These are phyloP conservation scores for Dorcus hopei DNA, from an alignment of 2,888 invertebrate genomes.

Conservation along the genomic window DNA sequence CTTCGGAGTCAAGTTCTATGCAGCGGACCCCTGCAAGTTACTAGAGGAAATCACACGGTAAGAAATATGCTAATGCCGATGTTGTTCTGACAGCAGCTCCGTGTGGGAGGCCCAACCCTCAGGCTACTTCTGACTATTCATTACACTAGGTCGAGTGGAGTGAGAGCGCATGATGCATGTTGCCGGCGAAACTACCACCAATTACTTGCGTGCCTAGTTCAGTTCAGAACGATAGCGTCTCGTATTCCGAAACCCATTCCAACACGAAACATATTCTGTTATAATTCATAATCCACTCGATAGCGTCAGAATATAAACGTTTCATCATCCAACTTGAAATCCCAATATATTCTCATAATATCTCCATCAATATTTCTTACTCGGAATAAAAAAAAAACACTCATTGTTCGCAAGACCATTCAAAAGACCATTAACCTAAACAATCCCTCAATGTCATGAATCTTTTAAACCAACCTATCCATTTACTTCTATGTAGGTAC, in stretches of 20 bases:
- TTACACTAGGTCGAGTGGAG: constrained; percentile 23
- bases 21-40: constrained; percentile 93
- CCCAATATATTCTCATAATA: no score
- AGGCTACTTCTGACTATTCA: constrained; percentile 25
- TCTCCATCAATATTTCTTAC: no score
- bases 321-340: not conserved
- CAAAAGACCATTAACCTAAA: no score
- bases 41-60: constrained; percentile 95
- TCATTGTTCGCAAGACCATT: no score
- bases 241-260: constrained; percentile 6
- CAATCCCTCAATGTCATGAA: not conserved
- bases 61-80: constrained; percentile 33
- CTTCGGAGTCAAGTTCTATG: constrained; percentile 96
- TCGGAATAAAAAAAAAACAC: no score
- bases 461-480: not conserved
- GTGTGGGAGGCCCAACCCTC: constrained; percentile 27
- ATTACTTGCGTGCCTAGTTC: constrained; percentile 30
- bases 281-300: constrained; percentile 10
- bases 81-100: constrained; percentile 24
- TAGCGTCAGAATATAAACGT: not conserved
- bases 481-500: not conserved
- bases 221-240: constrained; percentile 3
- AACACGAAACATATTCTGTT: constrained; percentile 15
- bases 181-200: constrained; percentile 30
- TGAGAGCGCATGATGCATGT: constrained; percentile 16